Base-by-base conservation (phyloP, 2,797 vertebrate genomes). In the Clarias fuscus region DNA sequence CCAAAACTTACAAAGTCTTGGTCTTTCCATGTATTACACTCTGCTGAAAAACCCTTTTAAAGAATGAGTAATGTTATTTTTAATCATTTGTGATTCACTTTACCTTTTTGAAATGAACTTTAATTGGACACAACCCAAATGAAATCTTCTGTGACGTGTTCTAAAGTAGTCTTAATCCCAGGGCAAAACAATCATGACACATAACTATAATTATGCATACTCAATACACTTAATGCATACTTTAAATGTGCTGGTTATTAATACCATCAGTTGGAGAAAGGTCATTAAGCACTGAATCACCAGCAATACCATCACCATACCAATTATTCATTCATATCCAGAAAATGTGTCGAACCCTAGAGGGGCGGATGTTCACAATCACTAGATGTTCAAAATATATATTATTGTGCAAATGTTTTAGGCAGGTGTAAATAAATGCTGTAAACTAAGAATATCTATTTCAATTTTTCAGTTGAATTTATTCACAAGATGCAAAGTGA, bases 11-110 rank as follows among this genome's bases (percentile, higher is more conserved):
- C 0, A 4, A 48, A 61, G 20, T 72, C n/a, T 40, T 84, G 37
- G 27, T 84, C 61, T 24, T 82, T 64, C n/a, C 33, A 62, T 27
- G 30, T 14, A 33, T 67, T 58, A 27, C 13, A 77, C 80, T 80
- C 61, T 70, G 30, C 83, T 65, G n/a, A 88, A 67, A 48, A 72
- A 72, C 24, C 77, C 22, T 27, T 59, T 15, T 48, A 56, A 43
- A 22, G 1, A 64, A 33, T 2, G 15, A 17, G 4, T 27, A 2
- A 59, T 33, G 20, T 20, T 2, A 75, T 20, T 5, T 83, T 68
- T 53, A 33, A 33, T 20, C 1, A 75, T 20, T 5, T 83, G 62
- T 53, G 70, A 27, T 22, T 56, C 43, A 78, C 0, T 71, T 48
- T 43, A 40, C 18, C 43, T 64, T 13, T 37, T 67, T 76, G 61